Conservation (phyloP, 2,888 invertebrate genomes). For the Noctua janthe region DNA sequence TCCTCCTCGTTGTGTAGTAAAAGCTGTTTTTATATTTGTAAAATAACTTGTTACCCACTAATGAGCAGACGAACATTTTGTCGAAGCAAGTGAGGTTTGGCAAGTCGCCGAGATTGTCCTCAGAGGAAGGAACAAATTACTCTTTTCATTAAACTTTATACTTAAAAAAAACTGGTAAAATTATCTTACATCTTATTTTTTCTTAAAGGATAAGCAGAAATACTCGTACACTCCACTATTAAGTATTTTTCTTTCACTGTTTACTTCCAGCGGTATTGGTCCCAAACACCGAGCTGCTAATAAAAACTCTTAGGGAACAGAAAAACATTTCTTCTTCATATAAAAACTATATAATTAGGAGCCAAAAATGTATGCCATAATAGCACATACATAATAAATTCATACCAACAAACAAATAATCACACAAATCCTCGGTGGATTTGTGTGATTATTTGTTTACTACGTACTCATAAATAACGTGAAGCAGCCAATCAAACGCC, state of each 20-base stretch:
- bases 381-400: slow-evolving; percentile 3
- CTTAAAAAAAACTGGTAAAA: not conserved
- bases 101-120: slow-evolving; percentile 22
- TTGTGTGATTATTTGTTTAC: too few species aligned
- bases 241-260: not conserved
- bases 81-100: slow-evolving; percentile 27
- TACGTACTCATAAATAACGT: slow-evolving; percentile 18
- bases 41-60: slow-evolving; percentile 29
- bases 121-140: slow-evolving; percentile 25
- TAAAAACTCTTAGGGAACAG: not conserved
- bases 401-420: slow-evolving; percentile 16
- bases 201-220: not conserved
- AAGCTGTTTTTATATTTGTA: not conserved
- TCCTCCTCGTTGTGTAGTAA: not conserved
- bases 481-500: slow-evolving; percentile 25
- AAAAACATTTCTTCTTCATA: not conserved
- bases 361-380: not conserved
- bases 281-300: not conserved
- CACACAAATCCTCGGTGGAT: not conserved
- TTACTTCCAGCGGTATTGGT: not conserved
- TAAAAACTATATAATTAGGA: not conserved
- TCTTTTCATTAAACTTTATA: slow-evolving; percentile 24
- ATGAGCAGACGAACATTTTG: slow-evolving; percentile 28
- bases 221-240: not conserved
- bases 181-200: not conserved